Evolutionary conservation across 1,140 invertebrate species (phyloP).

Genomic region (Zelostemma sp.): DNA sequence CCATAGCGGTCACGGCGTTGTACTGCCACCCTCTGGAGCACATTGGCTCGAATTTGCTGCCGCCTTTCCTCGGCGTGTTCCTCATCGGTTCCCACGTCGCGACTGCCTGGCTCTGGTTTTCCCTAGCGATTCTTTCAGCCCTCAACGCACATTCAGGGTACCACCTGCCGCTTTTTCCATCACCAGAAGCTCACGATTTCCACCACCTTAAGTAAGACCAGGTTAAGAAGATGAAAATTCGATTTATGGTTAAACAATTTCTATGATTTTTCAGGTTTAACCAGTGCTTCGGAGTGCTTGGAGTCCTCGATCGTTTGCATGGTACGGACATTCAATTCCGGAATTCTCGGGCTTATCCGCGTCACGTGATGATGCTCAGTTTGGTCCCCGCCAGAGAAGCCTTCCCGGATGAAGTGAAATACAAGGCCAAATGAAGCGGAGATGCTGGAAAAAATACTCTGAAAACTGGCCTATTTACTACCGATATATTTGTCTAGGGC

Average conservation of each 20-base stretch:
- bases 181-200: conserved; percentile 92
- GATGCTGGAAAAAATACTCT: not conserved
- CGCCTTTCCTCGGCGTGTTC: conserved; percentile 84
- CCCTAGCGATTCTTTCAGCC: conserved; percentile 83
- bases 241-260: conserved; percentile 1
- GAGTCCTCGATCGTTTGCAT: conserved; percentile 86
- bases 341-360: conserved; percentile 78
- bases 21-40: conserved; percentile 93
- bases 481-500: conserved; percentile 1
- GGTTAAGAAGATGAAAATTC: not conserved
- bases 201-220: conserved; percentile 86
- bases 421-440: conserved; percentile 55
- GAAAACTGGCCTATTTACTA: not conserved
- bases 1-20: conserved; percentile 76
- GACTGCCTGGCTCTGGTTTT: conserved; percentile 88
- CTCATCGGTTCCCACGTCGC: conserved; percentile 86
- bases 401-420: conserved; percentile 76
- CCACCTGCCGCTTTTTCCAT: conserved; percentile 89
- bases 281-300: conserved; percentile 88
- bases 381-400: conserved; percentile 80
- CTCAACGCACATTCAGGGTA: conserved; percentile 91
- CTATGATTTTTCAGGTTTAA: conserved; percentile 75
- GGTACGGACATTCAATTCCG: conserved; percentile 87
- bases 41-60: conserved; percentile 85
- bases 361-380: conserved; percentile 86